Evolutionary conservation across 2,888 invertebrate species (phyloP), one percentile per base, ranked within the genome.

Genomic region (Cantharis rustica): DNA sequence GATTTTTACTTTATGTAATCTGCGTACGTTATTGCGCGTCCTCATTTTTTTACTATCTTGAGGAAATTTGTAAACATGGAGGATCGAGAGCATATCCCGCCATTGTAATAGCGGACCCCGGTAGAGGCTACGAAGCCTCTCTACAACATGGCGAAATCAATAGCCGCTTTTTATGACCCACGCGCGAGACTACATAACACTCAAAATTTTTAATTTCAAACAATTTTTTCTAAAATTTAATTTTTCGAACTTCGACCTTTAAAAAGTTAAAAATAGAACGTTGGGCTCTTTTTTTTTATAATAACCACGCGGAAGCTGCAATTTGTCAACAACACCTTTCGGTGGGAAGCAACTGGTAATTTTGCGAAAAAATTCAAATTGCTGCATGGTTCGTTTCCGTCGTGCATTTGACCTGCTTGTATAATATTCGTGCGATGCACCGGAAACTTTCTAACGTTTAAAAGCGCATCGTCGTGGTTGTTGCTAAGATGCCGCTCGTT

Each of bases 61-160:
- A 23, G 64, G 20, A 47, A 47, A 47, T 72, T 72, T 78, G 81
- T 80, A 82, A 82, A 82, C 81, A 83, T 81, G 79, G 77, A 79
- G 76, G 74, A 66, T 77, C 74, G 78, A 77, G 47, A 47, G 74
- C 77, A 78, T 81, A 81, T 82, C 82, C 82, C 82, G 82, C 82
- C 81, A 82, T 81, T 80, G 80, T 82, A 81, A 74, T 80, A 71
- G 73, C 75, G 81, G 78, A 80, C 84, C 84, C 82, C 76, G 82
- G 77, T 80, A 73, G 86, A 86, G 85, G 85, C 85, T 85, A 85
- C 83, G 78, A 80, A 71, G 79, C 81, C 78, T 83, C 81, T 72
- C 79, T 83, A 79, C 83, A 84, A 84, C 81, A 84, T 84, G 84
- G 84, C 84, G 84, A 83, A 84, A 83, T 84, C 84, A 83, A 84